These are phyloP conservation scores for Thymelicus sylvestris DNA, from an alignment of 2,888 invertebrate species.

Conservation along the genomic window DNA sequence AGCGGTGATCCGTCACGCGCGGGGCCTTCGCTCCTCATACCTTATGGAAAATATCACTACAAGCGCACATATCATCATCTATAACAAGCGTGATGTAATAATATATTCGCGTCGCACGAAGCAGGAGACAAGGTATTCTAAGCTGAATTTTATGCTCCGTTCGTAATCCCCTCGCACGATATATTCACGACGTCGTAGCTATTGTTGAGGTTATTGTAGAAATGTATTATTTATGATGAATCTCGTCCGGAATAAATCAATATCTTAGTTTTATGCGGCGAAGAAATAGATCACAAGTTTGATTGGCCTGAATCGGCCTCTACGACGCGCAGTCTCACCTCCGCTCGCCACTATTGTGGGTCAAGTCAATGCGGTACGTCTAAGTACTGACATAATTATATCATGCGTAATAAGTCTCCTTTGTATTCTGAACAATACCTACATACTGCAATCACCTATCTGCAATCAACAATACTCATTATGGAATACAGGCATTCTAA, in stretches of 20 bases:
- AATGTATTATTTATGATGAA: constrained; percentile 56
- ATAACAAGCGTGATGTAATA: constrained; percentile 36
- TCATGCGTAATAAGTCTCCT: constrained; percentile 33
- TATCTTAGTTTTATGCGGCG: constrained; percentile 56
- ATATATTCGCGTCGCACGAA: constrained; percentile 32
- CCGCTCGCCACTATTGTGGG: constrained; percentile 53
- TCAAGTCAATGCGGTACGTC: constrained; percentile 56
- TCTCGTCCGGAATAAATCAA: constrained; percentile 59
- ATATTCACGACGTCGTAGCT: constrained; percentile 47
- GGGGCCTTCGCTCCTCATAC: constrained; percentile 47
- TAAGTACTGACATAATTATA: constrained; percentile 35
- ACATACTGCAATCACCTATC: constrained; percentile 34
- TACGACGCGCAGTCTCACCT: constrained; percentile 55
- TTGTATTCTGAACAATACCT: constrained; percentile 35
- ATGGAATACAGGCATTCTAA: constrained; percentile 3
- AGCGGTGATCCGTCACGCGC: constrained; percentile 66
- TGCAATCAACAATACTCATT: constrained; percentile 19
- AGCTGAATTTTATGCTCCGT: constrained; percentile 39
- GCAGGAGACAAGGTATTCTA: constrained; percentile 30
- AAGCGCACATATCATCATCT: constrained; percentile 32
- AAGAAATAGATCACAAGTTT: constrained; percentile 67
- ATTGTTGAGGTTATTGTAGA: constrained; percentile 44
- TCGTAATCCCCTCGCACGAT: constrained; percentile 36
- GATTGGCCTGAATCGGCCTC: constrained; percentile 53
- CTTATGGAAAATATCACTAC: constrained; percentile 49